Percentiles rank a stretch among this genome's conserved stretches.
These are phyloP conservation scores for Drosophila acutilabella DNA, from an alignment of 2,888 invertebrate genomes.

Conservation along the genomic window DNA sequence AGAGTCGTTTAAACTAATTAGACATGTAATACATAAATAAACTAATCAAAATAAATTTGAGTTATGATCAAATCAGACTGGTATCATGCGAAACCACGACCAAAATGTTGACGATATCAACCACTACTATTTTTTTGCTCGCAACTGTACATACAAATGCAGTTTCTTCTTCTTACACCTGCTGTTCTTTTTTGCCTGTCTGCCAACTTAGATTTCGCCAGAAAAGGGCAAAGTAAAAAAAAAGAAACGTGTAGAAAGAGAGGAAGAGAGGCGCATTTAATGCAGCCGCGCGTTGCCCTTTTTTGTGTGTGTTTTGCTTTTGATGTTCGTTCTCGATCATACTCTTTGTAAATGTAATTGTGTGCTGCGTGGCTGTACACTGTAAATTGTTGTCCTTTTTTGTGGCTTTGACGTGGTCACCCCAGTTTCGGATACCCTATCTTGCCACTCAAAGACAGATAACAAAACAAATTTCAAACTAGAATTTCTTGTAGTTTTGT, in stretches of 20 bases:
- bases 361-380: constrained; percentile 38
- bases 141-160: constrained; percentile 10
- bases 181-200: constrained; percentile 21
- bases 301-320: constrained; percentile 24
- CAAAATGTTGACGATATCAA: too few relatives aligned
- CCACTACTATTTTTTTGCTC: too few relatives aligned
- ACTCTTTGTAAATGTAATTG: constrained; percentile 18
- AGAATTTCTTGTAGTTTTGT: constrained; percentile 13
- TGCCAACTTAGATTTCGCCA: constrained; percentile 23
- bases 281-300: constrained; percentile 5
- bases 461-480: constrained; percentile 6
- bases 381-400: constrained; percentile 7
- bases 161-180: constrained; percentile 26
- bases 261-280: not conserved
- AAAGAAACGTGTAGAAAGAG: not conserved
- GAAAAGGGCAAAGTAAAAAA: constrained; percentile 26
- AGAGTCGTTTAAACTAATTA: too few relatives aligned
- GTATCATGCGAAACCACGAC: too few relatives aligned
- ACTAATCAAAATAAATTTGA: too few relatives aligned
- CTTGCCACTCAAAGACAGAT: constrained; percentile 2
- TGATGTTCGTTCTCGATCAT: constrained; percentile 19
- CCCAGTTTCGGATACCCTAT: constrained; percentile 1
- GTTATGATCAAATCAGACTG: too few relatives aligned
- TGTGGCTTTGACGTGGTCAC: constrained; percentile 3
- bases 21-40: too few relatives aligned